Conservation (phyloP, 2,797 vertebrate genomes). For the Austrolebias charrua region DNA sequence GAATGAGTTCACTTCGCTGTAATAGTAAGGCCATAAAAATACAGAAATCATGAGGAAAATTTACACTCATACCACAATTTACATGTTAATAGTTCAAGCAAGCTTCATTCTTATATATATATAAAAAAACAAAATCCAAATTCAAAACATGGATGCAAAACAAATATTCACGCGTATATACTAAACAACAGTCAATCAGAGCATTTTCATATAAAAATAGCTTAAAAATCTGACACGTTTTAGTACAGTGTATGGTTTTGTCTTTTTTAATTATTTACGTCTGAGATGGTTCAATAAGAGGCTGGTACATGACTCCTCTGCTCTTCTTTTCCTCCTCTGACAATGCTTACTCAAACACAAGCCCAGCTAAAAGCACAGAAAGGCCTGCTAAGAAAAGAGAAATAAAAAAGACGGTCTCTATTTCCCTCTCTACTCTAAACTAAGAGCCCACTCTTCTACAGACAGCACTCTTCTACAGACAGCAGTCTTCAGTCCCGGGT, state of each 20-base stretch:
- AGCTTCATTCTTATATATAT: constrained; percentile 61
- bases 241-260: constrained; percentile 70
- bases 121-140: constrained; percentile 36
- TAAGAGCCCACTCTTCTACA: constrained; percentile 25
- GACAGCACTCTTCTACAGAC: constrained; percentile 14
- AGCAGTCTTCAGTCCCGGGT: constrained; percentile 15
- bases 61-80: constrained; percentile 59
- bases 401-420: constrained; percentile 28
- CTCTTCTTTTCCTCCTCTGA: constrained; percentile 72
- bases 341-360: constrained; percentile 44
- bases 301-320: constrained; percentile 62
- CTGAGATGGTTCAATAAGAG: constrained; percentile 64
- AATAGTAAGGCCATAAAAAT: constrained; percentile 64
- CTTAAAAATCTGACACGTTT: constrained; percentile 81
- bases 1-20: constrained; percentile 45
- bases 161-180: constrained; percentile 71
- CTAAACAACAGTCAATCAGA: constrained; percentile 73
- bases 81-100: constrained; percentile 64
- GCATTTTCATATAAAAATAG: constrained; percentile 82
- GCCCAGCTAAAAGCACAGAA: constrained; percentile 29
- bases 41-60: constrained; percentile 45
- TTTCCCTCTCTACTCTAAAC: constrained; percentile 26
- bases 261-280: constrained; percentile 46
- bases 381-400: constrained; percentile 15
- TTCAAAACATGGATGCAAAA: constrained; percentile 71